A percentile compares a stretch with the other conserved stretches of the same genome.
phyloP scores from a whole-genome alignment of 1,140 invertebrate genomes.

The Brachionus manjavacas region DNA sequence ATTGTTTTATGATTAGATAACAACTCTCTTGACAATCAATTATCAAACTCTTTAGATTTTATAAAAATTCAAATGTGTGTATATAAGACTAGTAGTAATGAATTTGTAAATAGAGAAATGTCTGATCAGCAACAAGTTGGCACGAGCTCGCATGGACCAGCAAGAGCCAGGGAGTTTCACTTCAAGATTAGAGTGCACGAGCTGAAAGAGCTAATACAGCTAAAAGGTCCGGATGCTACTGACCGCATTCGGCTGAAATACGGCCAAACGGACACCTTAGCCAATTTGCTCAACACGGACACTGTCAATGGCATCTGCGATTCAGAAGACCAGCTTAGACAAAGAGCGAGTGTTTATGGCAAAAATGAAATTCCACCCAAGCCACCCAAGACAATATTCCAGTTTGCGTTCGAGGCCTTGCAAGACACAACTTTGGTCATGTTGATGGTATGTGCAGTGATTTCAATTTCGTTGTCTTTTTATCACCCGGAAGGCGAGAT shows the following conservation, averaged over 20 bases:
- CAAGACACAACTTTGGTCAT: conserved; percentile 98
- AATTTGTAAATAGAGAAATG: conserved; percentile 16
- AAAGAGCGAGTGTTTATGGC: conserved; percentile 86
- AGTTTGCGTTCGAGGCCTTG: conserved; percentile 95
- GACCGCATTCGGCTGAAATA: conserved; percentile 3
- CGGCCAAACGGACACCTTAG: neutral
- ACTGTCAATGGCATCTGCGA: conserved; percentile 71
- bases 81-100: neutral
- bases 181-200: neutral
- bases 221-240: neutral
- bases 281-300: neutral
- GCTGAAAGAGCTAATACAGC: neutral
- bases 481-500: conserved; percentile 45
- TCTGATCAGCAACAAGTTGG: neutral
- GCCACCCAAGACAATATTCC: conserved; percentile 96
- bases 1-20: neutral
- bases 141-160: neutral
- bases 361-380: conserved; percentile 97
- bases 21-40: neutral
- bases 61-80: conserved; percentile 10
- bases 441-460: conserved; percentile 57
- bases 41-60: neutral
- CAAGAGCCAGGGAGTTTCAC: neutral
- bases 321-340: conserved; percentile 78
- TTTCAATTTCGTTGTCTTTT: conserved; percentile 57